Base-by-base conservation (phyloP, 1,140 invertebrate genomes). In the Bombus vancouverensis region DNA sequence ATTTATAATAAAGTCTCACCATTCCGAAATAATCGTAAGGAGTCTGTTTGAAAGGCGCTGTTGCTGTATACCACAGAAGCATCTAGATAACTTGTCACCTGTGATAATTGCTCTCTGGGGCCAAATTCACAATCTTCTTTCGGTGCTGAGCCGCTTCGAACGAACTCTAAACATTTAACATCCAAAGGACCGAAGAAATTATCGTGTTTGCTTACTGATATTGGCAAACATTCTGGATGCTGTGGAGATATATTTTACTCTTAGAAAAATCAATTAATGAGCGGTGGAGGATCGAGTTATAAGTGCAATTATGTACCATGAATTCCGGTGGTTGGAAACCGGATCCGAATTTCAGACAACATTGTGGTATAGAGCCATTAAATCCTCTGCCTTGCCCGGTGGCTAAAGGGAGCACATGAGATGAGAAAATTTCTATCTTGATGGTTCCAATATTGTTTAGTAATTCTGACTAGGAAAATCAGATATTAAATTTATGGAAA, bases 1-100 rank as follows among this genome's bases (percentile, higher is more conserved):
- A 13, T n/a, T n/a, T n/a, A 28, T 5, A 62, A 62, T n/a, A 62
- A 12, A 44, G 13, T 72, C 70, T 94, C 88, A 95, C 97, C 97
- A 91, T 97, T 97, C 66, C 97, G 96, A 90, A 97, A 98, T 4
- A 97, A 93, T 70, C 98, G 93, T 0, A 98, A 95, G 85, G 96
- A 96, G 84, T 98, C 97, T 1, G 97, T 97, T 75, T 97, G 97
- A 70, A 97, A 96, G 28, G 97, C 96, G 70, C 97, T 97, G 93
- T 97, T 99, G 70, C 98, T 98, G 93, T 99, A 99, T 15, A 99
- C 96, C 44, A 97, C 97, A 0, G 98, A 99, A 3, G 96, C 98
- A 92, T 99, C 99, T 32, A 99, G 96, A 92, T 96, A 99, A 8
- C 98, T 97, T 0, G 98, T 99, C 25, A 98, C 96, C 93, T 98